Base-by-base conservation (phyloP, 2,888 invertebrate species). In the Parasteatoda lunata region DNA sequence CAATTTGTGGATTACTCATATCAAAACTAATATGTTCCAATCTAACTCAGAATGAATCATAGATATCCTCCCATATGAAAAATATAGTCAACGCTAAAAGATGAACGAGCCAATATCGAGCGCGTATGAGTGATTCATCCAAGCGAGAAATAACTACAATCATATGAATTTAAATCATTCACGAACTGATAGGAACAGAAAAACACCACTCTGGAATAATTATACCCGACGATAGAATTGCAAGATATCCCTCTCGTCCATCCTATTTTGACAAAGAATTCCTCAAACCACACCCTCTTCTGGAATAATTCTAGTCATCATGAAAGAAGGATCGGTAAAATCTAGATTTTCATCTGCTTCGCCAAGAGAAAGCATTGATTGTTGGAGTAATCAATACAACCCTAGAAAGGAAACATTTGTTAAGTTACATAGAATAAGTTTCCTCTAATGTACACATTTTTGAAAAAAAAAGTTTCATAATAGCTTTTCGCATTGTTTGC, bases 191-290 rank as follows among this genome's bases (percentile, higher is more conserved):
- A 75, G n/a, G 84, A 66, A 78, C 75, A 75, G 84, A 79, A 84
- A 84, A 84, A 79, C 75, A 73, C 59, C 84, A 69, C 79, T 64
- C 64, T 15, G 59, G 79, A 73, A 79, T 84, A 84, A 84, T 84
- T 84, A 84, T 71, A 73, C 75, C 13, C 51, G 72, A 79, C 72
- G 84, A 84, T 84, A 79, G 84, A 75, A 84, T 84, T 84, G 84
- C 84, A 84, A 84, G 78, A 84, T 65, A 84, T 71, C 45, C 73
- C 64, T 68, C 59, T 83, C 73, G 15, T 66, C 65, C 45, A 73
- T 84, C 77, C 79, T 84, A 73, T 84, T 84, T 84, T 84, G 84
- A 84, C 84, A 84, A 79, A 79, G 84, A 79, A 78, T 76, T 77
- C 75, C 82, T 59, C 59, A 51, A 51, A 70, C 80, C 80, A 80